These are phyloP conservation scores for Alexandromys fortis DNA, from an alignment of 2,113 vertebrate genomes.

Conservation along the genomic window DNA sequence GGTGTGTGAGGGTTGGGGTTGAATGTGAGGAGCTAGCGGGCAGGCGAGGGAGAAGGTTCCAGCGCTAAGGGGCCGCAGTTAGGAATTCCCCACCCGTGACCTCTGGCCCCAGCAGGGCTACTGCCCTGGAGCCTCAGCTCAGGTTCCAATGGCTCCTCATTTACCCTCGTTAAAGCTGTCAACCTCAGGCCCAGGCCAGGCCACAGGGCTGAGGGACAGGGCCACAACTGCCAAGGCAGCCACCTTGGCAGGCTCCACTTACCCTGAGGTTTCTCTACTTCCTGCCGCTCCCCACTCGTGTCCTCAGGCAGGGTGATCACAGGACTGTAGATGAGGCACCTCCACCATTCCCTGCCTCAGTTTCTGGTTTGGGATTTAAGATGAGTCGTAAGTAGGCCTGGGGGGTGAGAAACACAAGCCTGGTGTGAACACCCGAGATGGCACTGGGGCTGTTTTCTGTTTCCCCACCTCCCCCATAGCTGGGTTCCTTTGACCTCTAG, in stretches of 20 bases:
- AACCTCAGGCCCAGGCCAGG: slow-evolving; percentile 58
- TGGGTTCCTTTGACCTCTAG: slow-evolving; percentile 68
- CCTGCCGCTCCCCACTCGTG: not conserved
- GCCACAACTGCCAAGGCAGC: slow-evolving; percentile 58
- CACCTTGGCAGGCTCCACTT: slow-evolving; percentile 35
- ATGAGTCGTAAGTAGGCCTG: not conserved
- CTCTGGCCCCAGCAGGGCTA: slow-evolving; percentile 54
- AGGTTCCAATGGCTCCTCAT: slow-evolving; percentile 61
- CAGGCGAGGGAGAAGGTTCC: not conserved
- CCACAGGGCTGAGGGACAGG: slow-evolving; percentile 55
- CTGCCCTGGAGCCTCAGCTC: slow-evolving; percentile 53
- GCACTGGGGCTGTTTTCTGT: not conserved
- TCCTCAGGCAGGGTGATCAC: not conserved
- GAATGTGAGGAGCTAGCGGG: not conserved
- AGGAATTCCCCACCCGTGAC: slow-evolving; percentile 74
- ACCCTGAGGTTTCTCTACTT: slow-evolving; percentile 25
- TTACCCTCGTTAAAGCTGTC: slow-evolving; percentile 81
- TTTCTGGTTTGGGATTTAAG: slow-evolving; percentile 42
- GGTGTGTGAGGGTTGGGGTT: not conserved
- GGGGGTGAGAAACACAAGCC: not conserved
- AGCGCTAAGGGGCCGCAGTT: slow-evolving; percentile 21
- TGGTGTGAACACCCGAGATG: not conserved
- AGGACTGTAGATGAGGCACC: not conserved
- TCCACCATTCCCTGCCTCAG: not conserved
- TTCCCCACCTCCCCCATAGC: not conserved